Conservation (phyloP, 2,113 vertebrate species). For the Grammomys surdaster region DNA sequence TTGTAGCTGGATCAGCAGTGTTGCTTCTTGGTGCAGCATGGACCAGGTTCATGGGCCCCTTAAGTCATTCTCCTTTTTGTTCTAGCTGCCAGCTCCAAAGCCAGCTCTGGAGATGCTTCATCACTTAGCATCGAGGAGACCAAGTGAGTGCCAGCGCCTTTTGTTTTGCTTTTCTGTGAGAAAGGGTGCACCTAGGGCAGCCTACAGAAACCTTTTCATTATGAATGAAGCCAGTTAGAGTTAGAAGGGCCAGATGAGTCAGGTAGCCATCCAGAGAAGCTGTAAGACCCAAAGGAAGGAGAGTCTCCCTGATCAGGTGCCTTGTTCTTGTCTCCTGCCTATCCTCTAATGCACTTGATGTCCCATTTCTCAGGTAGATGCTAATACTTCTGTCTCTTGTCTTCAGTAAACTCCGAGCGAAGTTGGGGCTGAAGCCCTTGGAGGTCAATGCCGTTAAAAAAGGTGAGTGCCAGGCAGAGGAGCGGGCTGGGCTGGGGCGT, state of each 20-base stretch:
- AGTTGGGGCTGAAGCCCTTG: conserved; percentile 94
- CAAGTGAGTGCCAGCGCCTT: conserved; percentile 85
- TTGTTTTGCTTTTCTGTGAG: not conserved
- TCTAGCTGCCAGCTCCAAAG: conserved; percentile 87
- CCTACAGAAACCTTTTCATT: not conserved
- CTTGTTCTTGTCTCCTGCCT: not conserved
- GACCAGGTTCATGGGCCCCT: not conserved
- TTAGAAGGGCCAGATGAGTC: not conserved
- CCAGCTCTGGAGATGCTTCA: conserved; percentile 90
- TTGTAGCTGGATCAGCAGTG: not conserved
- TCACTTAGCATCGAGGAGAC: conserved; percentile 96
- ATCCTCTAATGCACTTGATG: not conserved
- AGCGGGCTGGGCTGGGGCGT: not conserved
- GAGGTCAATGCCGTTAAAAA: conserved; percentile 91
- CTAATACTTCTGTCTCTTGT: conserved; percentile 34
- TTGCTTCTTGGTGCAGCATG: not conserved
- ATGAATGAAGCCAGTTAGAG: accelerated
- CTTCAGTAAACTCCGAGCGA: conserved; percentile 92
- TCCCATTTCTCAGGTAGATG: not conserved
- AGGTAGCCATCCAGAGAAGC: not conserved
- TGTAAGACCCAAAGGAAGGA: not conserved
- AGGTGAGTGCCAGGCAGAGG: conserved; percentile 78
- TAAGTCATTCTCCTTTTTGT: not conserved
- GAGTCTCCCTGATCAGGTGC: not conserved
- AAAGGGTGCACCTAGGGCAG: not conserved